A percentile compares a stretch with the other conserved stretches of the same genome.
phyloP scores from a whole-genome alignment of 1,140 invertebrate genomes.

The Scaptomyza pallida region DNA sequence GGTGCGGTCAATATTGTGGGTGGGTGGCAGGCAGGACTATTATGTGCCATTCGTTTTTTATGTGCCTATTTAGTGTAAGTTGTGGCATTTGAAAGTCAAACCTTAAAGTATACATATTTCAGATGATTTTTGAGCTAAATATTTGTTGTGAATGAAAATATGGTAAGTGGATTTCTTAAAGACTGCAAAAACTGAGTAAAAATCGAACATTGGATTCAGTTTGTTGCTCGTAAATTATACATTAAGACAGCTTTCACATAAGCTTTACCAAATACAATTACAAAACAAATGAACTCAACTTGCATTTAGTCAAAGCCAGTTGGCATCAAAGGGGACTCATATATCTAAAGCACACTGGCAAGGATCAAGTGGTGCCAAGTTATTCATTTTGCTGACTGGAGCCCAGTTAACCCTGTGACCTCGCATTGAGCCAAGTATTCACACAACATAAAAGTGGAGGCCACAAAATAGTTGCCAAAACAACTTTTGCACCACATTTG shows the following conservation, averaged over 20 bases:
- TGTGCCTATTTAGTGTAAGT: not conserved
- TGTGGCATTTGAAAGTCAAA: not conserved
- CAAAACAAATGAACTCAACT: not conserved
- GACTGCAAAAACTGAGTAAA: too few relatives aligned
- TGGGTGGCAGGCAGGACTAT: not conserved
- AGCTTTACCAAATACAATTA: not conserved
- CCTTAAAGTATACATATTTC: not conserved
- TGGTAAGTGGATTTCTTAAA: too few relatives aligned
- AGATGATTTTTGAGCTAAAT: not conserved
- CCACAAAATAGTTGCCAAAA: slow-evolving; percentile 68
- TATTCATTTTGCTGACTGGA: slow-evolving; percentile 41
- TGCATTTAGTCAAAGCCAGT: not conserved
- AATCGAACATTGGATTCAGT: too few relatives aligned
- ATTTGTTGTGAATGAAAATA: not conserved
- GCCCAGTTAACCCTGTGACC: slow-evolving; percentile 48
- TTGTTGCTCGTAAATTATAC: too few relatives aligned
- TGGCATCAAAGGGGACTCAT: not conserved
- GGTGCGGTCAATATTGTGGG: not conserved
- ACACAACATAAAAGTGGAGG: slow-evolving; percentile 13
- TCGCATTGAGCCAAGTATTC: not conserved
- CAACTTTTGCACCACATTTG: slow-evolving; percentile 47
- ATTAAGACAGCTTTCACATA: too few relatives aligned
- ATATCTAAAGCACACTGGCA: not conserved
- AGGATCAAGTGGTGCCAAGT: slow-evolving; percentile 48
- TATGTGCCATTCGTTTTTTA: not conserved